Evolutionary conservation across 2,797 vertebrate species (phyloP), one percentile per base, ranked within the genome.

Genomic region (Heteromormyrus szaboi): DNA sequence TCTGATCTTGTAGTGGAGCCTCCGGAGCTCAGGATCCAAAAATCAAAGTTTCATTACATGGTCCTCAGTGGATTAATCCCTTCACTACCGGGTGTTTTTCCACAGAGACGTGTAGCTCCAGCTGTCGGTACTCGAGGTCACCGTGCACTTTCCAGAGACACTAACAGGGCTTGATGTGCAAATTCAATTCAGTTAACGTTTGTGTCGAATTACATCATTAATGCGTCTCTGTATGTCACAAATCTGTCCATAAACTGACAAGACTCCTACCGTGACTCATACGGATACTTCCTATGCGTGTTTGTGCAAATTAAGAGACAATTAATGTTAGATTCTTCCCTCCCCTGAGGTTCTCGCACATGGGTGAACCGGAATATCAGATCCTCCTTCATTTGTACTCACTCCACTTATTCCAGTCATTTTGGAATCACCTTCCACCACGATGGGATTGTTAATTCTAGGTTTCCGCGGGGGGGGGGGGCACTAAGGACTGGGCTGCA

Each of bases 401-500:
- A 37, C 81, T 76, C 51, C 83, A 48, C 50, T 85, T 85, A 50
- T 85, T 87, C 85, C 68, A 79, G 25, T 53, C 41, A 14, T 87
- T 88, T 87, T 87, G 25, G 19, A 48, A 72, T 17, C 11, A 37
- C 9, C 29, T 59, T 87, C 25, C 68, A 14, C 79, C 65, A 86
- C 85, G 79, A 51, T 48, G 29, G 54, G 88, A 62, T 89, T 87
- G 88, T 88, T 76, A 89, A 90, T 89, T 68, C 46, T 65, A 22
- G 41, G 5, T 56, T 88, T 68, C 51, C 5, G 1, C 17, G n/a
- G 3, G 17, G 53, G 17, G 3, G 87, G 59, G 88, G 53, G 37
- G 1, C 37, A 46, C 54, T 44, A 48, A 88, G 46, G 50, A 85
- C 65, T 53, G 37, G 53, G 59, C 29, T n/a, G 83, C 50, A 51